Evolutionary conservation across 2,113 vertebrate genomes (phyloP).

Genomic region (Thunnus thynnus): DNA sequence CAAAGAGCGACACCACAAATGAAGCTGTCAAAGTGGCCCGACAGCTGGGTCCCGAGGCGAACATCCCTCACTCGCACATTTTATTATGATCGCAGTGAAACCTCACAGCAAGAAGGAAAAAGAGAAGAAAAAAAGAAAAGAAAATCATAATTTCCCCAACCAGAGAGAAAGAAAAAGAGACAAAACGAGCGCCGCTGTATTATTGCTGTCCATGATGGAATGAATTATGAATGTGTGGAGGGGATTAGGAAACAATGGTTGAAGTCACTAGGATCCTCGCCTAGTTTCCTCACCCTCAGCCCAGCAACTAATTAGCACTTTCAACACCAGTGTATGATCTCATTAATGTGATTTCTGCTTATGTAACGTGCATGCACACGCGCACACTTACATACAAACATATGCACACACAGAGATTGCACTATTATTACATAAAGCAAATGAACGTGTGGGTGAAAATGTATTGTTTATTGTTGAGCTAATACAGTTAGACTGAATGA

Average conservation of each 20-base stretch:
- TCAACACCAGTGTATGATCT: conserved; percentile 82
- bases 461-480: conserved; percentile 66
- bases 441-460: conserved; percentile 58
- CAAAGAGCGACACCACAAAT: conserved; percentile 82
- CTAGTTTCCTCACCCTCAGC: conserved; percentile 79
- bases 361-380: conserved; percentile 70
- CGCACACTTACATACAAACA: conserved; percentile 48
- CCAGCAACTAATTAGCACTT: conserved; percentile 84
- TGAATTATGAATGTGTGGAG: conserved; percentile 83
- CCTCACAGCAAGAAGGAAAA: conserved; percentile 73
- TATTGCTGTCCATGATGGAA: conserved; percentile 72
- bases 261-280: conserved; percentile 78
- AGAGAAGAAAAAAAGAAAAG: conserved; percentile 24
- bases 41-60: conserved; percentile 79
- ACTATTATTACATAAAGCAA: conserved; percentile 73
- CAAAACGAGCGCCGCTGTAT: conserved; percentile 70
- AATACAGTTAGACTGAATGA: conserved; percentile 50
- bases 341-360: conserved; percentile 82
- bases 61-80: conserved; percentile 75
- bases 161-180: conserved; percentile 66
- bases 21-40: conserved; percentile 83
- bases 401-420: conserved; percentile 46
- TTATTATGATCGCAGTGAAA: conserved; percentile 79
- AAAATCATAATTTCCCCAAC: conserved; percentile 66
- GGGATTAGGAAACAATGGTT: conserved; percentile 81